Evolutionary conservation across 2,888 invertebrate species (phyloP).

Genomic region (Cheilosia vernalis): DNA sequence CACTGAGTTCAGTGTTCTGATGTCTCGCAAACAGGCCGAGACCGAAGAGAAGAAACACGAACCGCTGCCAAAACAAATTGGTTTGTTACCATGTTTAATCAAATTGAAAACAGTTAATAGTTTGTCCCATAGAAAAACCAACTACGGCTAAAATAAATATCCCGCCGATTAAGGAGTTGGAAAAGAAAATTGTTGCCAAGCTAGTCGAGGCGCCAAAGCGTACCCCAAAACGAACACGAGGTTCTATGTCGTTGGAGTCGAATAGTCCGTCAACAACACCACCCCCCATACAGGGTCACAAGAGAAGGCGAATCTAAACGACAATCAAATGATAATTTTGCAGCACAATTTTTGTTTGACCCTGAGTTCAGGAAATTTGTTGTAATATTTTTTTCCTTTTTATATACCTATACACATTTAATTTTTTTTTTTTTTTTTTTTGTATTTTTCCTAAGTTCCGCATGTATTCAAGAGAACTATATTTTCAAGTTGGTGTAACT

Average conservation of each 20-base stretch:
- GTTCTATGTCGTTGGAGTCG: slow-evolving; percentile 83
- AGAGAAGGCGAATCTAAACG: slow-evolving; percentile 82
- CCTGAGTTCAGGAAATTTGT: background rate
- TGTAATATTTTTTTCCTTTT: slow-evolving; percentile 6
- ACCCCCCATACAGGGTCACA: slow-evolving; percentile 81
- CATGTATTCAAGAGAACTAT: slow-evolving; percentile 35
- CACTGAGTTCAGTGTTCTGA: slow-evolving; percentile 83
- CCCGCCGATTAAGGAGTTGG: slow-evolving; percentile 79
- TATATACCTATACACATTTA: background rate
- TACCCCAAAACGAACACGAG: slow-evolving; percentile 82
- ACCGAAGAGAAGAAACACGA: slow-evolving; percentile 76
- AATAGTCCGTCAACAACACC: slow-evolving; percentile 83
- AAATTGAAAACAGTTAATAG: slow-evolving; percentile 23
- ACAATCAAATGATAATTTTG: background rate
- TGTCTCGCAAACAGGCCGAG: slow-evolving; percentile 79
- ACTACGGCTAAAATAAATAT: slow-evolving; percentile 60
- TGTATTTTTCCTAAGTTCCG: slow-evolving; percentile 22
- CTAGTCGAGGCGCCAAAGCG: slow-evolving; percentile 81
- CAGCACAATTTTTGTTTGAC: slow-evolving; percentile 39
- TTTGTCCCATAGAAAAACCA: slow-evolving; percentile 76
- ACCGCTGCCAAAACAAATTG: slow-evolving; percentile 76
- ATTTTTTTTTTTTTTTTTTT: slow-evolving; percentile 5
- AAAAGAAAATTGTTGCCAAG: slow-evolving; percentile 81
- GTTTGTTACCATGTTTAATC: slow-evolving; percentile 41
- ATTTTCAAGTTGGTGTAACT: slow-evolving; percentile 64